Conservation (phyloP, 37 sponge, comb jelly and placozoan species). For the Spongilla lacustris region DNA sequence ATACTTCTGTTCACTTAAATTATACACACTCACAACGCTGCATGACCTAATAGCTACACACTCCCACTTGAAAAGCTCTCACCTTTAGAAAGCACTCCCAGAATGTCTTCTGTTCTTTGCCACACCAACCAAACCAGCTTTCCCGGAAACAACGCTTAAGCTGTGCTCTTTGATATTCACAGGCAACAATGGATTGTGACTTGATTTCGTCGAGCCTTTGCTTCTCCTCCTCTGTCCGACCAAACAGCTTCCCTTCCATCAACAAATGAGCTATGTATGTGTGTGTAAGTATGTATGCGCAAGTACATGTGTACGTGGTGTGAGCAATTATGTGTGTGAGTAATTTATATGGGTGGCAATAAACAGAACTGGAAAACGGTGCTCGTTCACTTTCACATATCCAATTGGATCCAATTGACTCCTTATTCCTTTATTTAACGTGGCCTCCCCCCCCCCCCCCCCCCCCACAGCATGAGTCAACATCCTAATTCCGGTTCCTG, state of each 20-base stretch:
- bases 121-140: conserved; percentile 67
- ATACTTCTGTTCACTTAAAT: too few species aligned
- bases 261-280: conserved; percentile 2
- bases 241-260: conserved; percentile 13
- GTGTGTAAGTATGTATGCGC: not conserved
- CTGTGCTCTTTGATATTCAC: conserved; percentile 35
- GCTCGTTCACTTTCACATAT: too few species aligned
- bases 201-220: conserved; percentile 2
- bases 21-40: too few species aligned
- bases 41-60: too few species aligned
- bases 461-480: too few species aligned
- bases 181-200: conserved; percentile 10
- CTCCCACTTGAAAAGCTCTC: not conserved
- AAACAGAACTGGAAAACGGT: not conserved
- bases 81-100: conserved; percentile 80
- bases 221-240: not conserved
- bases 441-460: too few species aligned
- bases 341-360: not conserved
- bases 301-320: not conserved
- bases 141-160: conserved; percentile 53
- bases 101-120: conserved; percentile 48
- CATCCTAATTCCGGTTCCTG: too few species aligned
- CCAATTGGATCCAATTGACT: too few species aligned
- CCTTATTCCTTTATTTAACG: too few species aligned
- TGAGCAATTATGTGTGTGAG: not conserved